Evolutionary conservation across 2,113 vertebrate genomes (phyloP), one percentile per base, ranked within the genome.

Genomic region (Excalfactoria chinensis): DNA sequence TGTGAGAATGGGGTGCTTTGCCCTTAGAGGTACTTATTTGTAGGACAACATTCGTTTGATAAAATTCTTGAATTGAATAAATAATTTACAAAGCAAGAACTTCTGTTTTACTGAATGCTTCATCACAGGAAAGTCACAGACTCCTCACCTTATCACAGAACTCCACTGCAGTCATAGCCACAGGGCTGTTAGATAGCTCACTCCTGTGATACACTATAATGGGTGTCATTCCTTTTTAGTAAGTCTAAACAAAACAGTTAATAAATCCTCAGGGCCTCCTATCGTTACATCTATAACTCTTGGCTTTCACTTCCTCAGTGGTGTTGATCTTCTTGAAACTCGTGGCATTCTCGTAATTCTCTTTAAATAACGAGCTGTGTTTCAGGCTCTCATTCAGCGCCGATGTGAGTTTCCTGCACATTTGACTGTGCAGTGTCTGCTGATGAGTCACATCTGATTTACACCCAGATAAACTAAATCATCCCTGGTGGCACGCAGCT

Each of bases 231-330:
- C 66, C 48, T 93, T 96, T 96, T 93, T 96, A 95, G 87, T 87
- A 94, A 94, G 81, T 30, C 94, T 89, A 95, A 97, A 95, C 91
- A 96, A 96, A 96, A 93, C 78, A 92, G 86, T 89, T 92, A 97
- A 96, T 96, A 97, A 93, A 95, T 94, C 76, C 85, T 87, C 85
- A 86, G 76, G n/a, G 20, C 87, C 93, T 84, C 79, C 76, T 93
- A 91, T 84, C 86, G 28, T 56, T 63, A 7, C 30, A 92, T 82
- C 86, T 93, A 85, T 80, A 94, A 92, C 87, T 90, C 84, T 91
- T 81, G 84, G 53, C 88, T 93, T 90, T 93, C 82, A 43, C 71
- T 91, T 87, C 84, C 82, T 77, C 75, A 77, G 69, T 74, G 73
- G 82, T 2, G 8, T 76, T 48, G 77, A 89, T 88, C 71, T 13